Base-by-base conservation (phyloP, 1,140 invertebrate species). In the Drosophila sp. region DNA sequence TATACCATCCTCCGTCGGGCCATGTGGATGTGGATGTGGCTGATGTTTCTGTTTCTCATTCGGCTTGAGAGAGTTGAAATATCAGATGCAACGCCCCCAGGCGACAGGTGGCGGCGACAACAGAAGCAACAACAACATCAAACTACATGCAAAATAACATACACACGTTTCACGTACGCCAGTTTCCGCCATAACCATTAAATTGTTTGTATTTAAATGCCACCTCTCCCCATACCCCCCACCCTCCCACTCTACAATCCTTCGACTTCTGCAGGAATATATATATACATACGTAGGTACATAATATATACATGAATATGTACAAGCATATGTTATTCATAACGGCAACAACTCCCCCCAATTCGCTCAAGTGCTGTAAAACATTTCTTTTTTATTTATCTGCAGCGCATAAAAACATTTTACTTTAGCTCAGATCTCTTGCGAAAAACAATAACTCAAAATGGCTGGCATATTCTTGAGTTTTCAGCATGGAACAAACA, bases 31-130 rank as follows among this genome's bases (percentile, higher is more conserved):
- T 2, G 57, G 38, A 41, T 62, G 61, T 69, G 56, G 68, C 44
- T 64, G 69, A 76, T 61, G 73, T 61, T 65, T 50, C 44, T 50
- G 23, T 50, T 50, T 50, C 35, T 44, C 41, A 70, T 38, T 32
- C 44, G 66, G 44, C 44, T 50, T 50, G 44, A 71, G 44, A 71
- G 64, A 63, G 38, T 76, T 86, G 67, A 79, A 70, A 82, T 87
- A 82, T 79, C 82, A 86, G 79, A 70, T 71, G 50, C 76, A 76
- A 65, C 67, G 70, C 76, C 83, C 72, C 40, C 58, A 38, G 84
- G 83, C 84, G 83, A 83, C 83, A 87, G 83, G 83, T 87, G 83
- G 65, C 70, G 72, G 60, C 32, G 64, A 41, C 76, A 67, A 56
- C 40, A 71, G 62, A 30, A 63, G 29, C 47, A 60, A 67, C 69